A percentile compares a stretch with the other conserved stretches of the same genome.
Conservation (phyloP, 2,888 invertebrate genomes). For the Pterostichus madidus region DNA sequence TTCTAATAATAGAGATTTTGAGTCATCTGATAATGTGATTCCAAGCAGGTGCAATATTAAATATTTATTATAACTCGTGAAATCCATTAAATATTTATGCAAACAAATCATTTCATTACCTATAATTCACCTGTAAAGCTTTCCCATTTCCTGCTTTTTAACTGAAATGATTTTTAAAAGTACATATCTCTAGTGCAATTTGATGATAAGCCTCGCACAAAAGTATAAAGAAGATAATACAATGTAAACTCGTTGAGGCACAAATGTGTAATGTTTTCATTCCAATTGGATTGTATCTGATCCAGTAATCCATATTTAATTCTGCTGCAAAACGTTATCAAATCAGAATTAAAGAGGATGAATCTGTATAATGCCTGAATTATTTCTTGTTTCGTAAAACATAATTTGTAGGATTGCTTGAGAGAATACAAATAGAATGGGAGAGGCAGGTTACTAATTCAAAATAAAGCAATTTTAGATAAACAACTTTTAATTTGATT, state of each 20-base stretch:
- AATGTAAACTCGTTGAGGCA: background rate
- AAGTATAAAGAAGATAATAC: constrained; percentile 24
- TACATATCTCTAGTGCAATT: constrained; percentile 31
- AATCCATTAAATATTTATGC: background rate
- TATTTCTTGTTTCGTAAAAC: constrained; percentile 17
- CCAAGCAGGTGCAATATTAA: background rate
- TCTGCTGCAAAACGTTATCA: constrained; percentile 22
- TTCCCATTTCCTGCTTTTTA: background rate
- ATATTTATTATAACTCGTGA: background rate
- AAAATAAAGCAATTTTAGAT: constrained; percentile 6
- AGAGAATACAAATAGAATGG: background rate
- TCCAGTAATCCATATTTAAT: constrained; percentile 40
- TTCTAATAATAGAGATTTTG: too few relatives aligned
- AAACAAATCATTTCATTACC: constrained; percentile 4
- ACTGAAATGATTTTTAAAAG: background rate
- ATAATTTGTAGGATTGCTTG: constrained; percentile 5
- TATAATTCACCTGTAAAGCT: background rate
- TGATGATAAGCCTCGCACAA: constrained; percentile 18
- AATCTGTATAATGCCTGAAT: background rate
- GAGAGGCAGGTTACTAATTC: background rate
- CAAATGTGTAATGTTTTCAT: constrained; percentile 42
- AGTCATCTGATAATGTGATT: background rate
- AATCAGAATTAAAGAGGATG: constrained; percentile 36
- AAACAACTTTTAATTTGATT: constrained; percentile 13
- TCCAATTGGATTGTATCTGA: constrained; percentile 43